Percentiles rank a stretch among this genome's conserved stretches.
These are phyloP conservation scores for Neodiprion virginianus DNA, from an alignment of 1,140 invertebrate species.

Conservation along the genomic window DNA sequence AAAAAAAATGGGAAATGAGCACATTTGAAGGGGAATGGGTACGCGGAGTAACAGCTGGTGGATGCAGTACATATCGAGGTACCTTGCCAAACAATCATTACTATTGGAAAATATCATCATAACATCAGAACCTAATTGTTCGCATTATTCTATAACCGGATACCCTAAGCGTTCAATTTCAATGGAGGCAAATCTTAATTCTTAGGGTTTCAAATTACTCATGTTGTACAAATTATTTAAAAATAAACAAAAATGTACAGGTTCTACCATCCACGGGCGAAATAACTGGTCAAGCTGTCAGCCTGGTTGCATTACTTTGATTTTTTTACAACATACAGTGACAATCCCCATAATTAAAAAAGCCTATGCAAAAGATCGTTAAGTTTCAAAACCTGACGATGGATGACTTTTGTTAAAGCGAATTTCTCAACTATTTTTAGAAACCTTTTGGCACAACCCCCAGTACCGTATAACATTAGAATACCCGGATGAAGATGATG, in stretches of 20 bases:
- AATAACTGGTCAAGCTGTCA: too few species aligned
- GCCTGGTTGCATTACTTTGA: too few species aligned
- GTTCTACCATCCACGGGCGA: too few species aligned
- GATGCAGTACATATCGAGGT: slow-evolving; percentile 94
- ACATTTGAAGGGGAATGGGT: slow-evolving; percentile 96
- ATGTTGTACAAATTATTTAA: too few species aligned
- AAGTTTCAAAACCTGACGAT: background rate
- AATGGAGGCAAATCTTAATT: too few species aligned
- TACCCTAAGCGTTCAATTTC: too few species aligned
- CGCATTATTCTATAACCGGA: too few species aligned
- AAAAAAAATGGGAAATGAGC: slow-evolving; percentile 92
- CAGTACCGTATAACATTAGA: slow-evolving; percentile 91
- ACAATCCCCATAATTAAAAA: too few species aligned
- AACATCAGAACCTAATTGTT: background rate
- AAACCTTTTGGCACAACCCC: slow-evolving; percentile 95
- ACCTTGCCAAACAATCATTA: background rate
- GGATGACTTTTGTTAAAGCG: background rate
- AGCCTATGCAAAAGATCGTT: background rate
- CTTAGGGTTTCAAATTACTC: too few species aligned
- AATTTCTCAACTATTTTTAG: slow-evolving; percentile 55
- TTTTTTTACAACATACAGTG: too few species aligned
- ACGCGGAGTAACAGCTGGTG: slow-evolving; percentile 90
- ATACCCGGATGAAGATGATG: slow-evolving; percentile 91
- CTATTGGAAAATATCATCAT: background rate
- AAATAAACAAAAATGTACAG: too few species aligned